Conservation (phyloP, 2,888 invertebrate species). For the Atrina japonica region DNA sequence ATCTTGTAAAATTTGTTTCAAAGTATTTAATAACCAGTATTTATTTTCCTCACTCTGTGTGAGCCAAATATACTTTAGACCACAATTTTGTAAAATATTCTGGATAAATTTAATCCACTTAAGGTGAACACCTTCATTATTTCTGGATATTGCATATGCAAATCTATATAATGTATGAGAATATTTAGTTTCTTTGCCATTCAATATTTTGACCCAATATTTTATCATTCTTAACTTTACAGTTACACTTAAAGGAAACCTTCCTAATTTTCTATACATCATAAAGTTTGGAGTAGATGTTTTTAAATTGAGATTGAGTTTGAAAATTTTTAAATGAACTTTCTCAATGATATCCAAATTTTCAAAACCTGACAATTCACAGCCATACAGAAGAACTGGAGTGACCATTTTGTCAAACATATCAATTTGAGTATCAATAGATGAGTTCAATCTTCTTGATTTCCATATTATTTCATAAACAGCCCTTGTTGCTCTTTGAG, state of each 20-base stretch:
- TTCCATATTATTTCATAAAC: neutral
- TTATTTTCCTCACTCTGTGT: neutral
- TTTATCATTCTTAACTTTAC: slow-evolving; percentile 2
- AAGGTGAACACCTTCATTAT: neutral
- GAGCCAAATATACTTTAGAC: neutral
- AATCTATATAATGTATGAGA: neutral
- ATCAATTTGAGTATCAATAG: slow-evolving; percentile 13
- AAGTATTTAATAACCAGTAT: neutral
- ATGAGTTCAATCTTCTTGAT: neutral
- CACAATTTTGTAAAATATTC: neutral
- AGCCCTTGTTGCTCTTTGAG: slow-evolving; percentile 4
- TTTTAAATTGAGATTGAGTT: slow-evolving; percentile 3
- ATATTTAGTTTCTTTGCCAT: neutral
- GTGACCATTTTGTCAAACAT: slow-evolving; percentile 10
- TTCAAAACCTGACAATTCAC: slow-evolving; percentile 6
- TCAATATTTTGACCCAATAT: slow-evolving; percentile 11
- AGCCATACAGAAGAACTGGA: slow-evolving; percentile 19
- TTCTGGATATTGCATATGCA: neutral
- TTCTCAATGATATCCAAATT: neutral
- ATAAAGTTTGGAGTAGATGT: slow-evolving; percentile 4
- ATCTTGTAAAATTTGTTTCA: neutral
- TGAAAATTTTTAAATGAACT: slow-evolving; percentile 18
- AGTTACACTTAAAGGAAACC: slow-evolving; percentile 6
- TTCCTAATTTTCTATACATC: slow-evolving; percentile 14
- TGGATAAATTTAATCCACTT: slow-evolving; percentile 2